Base-by-base conservation (phyloP, 2,113 vertebrate genomes). In the Pygathrix nemaeus region DNA sequence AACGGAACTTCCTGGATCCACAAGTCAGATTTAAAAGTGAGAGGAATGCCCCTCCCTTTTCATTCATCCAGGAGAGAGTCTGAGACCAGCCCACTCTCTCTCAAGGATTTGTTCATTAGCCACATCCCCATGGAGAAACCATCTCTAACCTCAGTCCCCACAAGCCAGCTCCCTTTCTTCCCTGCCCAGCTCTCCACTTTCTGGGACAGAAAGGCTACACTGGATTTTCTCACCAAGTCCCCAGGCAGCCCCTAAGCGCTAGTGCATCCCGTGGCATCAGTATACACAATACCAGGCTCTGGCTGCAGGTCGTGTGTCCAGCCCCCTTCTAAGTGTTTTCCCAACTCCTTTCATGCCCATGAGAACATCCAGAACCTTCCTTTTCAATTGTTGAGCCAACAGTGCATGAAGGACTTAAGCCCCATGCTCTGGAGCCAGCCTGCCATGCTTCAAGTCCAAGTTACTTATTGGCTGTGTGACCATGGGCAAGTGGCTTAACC, bases 191-290 rank as follows among this genome's bases (percentile, higher is more conserved):
- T 43, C 70, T 25, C 27, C 4, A 1, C 7, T 23, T 35, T 30
- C 91, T 43, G 1, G 35, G 45, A 40, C 25, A 68, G 48, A 59
- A 64, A 64, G 27, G 5, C 14, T 45, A 14, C 40, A 9, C 10
- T 30, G 61, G 27, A 30, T 30, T 64, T 64, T 40, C 73, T 25
- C 45, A 38, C 35, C 3, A 35, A 27, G 27, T 70, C 59, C 30
- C 75, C 48, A 23, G 87, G 45, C 81, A 64, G n/a, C 81, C 43
- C 72, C 70, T 17, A 38, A 23, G 45, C 35, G 38, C 81, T 0
- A 6, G 48, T 2, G 8, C 4, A 3, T 23, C 61, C 61, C 27
- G 6, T 0, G 0, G 13, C 68, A 3, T 55, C 52, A 5, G 1
- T 81, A 61, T 4, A 20, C 21, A 11, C 30, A 5, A 7, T 9